phyloP scores from a whole-genome alignment of 1,140 invertebrate species.

The Caligus rogercresseyi region DNA sequence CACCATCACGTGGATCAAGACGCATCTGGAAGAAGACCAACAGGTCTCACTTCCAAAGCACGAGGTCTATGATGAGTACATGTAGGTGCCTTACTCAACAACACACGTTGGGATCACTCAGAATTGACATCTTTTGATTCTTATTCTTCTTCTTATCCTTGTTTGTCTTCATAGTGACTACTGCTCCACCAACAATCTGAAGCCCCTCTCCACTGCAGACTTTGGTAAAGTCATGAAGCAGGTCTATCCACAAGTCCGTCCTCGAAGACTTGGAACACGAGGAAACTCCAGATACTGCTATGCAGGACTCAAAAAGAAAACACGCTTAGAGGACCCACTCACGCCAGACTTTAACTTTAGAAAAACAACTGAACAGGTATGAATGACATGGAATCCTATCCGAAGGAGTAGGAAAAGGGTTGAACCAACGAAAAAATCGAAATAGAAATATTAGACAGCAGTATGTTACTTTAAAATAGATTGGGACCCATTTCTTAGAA shows the following conservation, averaged over 20 bases:
- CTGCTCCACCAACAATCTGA: slow-evolving; percentile 63
- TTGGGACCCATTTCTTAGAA: no score
- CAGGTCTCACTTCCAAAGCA: slow-evolving; percentile 84
- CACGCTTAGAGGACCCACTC: slow-evolving; percentile 52
- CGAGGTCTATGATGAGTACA: slow-evolving; percentile 85
- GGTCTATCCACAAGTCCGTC: slow-evolving; percentile 58
- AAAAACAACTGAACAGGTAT: slow-evolving; percentile 26
- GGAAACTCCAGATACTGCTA: slow-evolving; percentile 90
- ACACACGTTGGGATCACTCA: neutral
- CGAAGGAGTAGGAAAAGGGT: no score
- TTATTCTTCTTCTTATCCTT: no score
- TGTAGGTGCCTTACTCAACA: slow-evolving; percentile 38
- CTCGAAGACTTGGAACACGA: slow-evolving; percentile 67
- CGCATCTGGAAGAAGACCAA: slow-evolving; percentile 76
- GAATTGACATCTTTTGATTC: no score
- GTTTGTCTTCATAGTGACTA: slow-evolving; percentile 47
- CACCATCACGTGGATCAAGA: slow-evolving; percentile 84
- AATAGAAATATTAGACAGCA: no score
- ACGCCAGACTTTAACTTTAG: slow-evolving; percentile 40
- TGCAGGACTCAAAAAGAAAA: slow-evolving; percentile 67
- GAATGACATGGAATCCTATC: no score
- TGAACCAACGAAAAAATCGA: no score
- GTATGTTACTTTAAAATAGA: no score
- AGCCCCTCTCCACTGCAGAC: slow-evolving; percentile 81
- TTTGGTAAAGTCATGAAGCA: slow-evolving; percentile 97